Conservation (phyloP, 2,113 vertebrate genomes). For the Hippocampus comes region DNA sequence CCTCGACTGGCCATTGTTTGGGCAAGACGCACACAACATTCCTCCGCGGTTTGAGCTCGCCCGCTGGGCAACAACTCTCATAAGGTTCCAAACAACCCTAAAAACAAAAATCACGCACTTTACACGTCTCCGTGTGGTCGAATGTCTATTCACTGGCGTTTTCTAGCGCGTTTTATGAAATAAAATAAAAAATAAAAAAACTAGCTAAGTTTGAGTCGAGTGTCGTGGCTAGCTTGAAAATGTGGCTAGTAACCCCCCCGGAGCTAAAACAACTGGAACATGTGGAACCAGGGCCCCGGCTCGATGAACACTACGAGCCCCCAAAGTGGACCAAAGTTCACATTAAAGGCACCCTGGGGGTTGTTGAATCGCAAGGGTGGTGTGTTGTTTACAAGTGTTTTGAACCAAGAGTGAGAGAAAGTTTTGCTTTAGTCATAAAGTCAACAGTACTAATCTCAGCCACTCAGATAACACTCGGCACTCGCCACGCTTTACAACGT, state of each 20-base stretch:
- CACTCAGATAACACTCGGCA: not conserved
- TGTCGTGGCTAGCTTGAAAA: not conserved
- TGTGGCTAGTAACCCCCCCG: conserved; percentile 1
- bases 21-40: conserved; percentile 66
- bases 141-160: not conserved
- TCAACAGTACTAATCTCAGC: conserved; percentile 44
- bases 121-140: not conserved
- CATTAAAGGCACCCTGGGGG: not conserved
- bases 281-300: conserved; percentile 49
- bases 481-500: not conserved
- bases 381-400: not conserved
- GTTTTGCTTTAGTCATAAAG: conserved; percentile 49
- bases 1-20: conserved; percentile 60
- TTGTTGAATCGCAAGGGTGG: not conserved
- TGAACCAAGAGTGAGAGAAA: conserved; percentile 28
- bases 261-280: conserved; percentile 52
- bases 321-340: not conserved
- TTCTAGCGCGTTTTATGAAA: not conserved
- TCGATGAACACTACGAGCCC: not conserved
- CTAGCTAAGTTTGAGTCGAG: not conserved
- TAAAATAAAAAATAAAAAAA: not conserved
- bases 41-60: conserved; percentile 51
- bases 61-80: conserved; percentile 45
- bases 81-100: not conserved
- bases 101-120: conserved; percentile 13